These are phyloP conservation scores for Notocelia uddmanniana DNA, from an alignment of 2,888 invertebrate genomes.

Conservation along the genomic window DNA sequence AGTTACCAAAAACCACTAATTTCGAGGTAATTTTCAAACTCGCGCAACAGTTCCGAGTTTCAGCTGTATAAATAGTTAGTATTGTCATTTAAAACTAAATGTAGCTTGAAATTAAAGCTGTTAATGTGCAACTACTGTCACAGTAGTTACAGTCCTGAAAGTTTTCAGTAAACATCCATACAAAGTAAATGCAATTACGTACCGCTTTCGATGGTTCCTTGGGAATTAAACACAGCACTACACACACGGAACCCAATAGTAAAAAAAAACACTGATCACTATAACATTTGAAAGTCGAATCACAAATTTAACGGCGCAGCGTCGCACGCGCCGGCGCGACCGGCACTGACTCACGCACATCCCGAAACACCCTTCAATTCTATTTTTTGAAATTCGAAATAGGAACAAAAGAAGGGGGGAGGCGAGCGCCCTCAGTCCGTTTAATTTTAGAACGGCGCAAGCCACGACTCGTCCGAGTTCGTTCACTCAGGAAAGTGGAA, in stretches of 20 bases:
- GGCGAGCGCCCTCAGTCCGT: slow-evolving; percentile 78
- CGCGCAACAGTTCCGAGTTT: slow-evolving; percentile 39
- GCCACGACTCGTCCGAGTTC: slow-evolving; percentile 71
- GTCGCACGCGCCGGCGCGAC: slow-evolving; percentile 77
- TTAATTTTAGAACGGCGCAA: slow-evolving; percentile 75
- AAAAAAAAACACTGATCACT: slow-evolving; percentile 48
- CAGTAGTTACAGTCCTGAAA: slow-evolving; percentile 4
- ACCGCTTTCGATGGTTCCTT: slow-evolving; percentile 22
- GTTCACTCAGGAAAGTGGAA: slow-evolving; percentile 78
- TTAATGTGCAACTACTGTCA: slow-evolving; percentile 19
- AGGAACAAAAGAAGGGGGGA: slow-evolving; percentile 85
- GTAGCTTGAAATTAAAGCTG: slow-evolving; percentile 36
- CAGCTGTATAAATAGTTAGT: slow-evolving; percentile 40
- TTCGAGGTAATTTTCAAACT: slow-evolving; percentile 45
- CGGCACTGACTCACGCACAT: slow-evolving; percentile 82
- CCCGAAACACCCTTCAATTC: slow-evolving; percentile 78
- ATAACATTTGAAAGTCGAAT: slow-evolving; percentile 54
- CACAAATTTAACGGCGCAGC: slow-evolving; percentile 51
- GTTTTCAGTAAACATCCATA: slow-evolving; percentile 11
- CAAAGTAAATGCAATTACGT: slow-evolving; percentile 9
- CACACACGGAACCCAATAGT: slow-evolving; percentile 30
- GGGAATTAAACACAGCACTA: slow-evolving; percentile 36
- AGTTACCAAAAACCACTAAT: slow-evolving; percentile 43
- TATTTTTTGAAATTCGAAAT: slow-evolving; percentile 82
- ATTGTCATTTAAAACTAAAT: slow-evolving; percentile 43